phyloP scores from a whole-genome alignment of 2,113 vertebrate species.

The Bujurquina vittata region DNA sequence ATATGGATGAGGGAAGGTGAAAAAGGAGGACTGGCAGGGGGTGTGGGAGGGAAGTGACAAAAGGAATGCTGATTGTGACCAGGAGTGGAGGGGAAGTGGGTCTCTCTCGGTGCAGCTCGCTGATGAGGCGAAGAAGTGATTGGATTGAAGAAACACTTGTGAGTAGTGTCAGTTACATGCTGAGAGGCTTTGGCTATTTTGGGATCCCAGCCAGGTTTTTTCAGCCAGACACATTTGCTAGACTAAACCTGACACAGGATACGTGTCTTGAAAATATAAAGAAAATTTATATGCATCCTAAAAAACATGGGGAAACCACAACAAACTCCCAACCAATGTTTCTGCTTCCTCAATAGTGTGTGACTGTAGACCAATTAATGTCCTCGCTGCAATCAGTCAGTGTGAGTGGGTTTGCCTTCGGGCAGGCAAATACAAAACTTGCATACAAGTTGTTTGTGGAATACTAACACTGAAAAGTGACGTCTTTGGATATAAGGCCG shows the following conservation, averaged over 20 bases:
- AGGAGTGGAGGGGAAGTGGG: conserved; percentile 5
- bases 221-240: not conserved
- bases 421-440: not conserved
- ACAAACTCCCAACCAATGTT: not conserved
- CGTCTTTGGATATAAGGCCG: not conserved
- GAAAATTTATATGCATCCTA: not conserved
- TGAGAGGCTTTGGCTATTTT: not conserved
- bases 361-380: conserved; percentile 8
- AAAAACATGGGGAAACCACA: not conserved
- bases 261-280: not conserved
- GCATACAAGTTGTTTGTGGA: not conserved
- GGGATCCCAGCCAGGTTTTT: not conserved
- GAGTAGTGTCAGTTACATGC: not conserved
- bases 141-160: conserved; percentile 6
- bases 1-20: conserved; percentile 13
- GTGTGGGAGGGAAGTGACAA: conserved; percentile 7
- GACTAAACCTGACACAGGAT: not conserved
- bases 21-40: not conserved
- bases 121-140: conserved; percentile 20
- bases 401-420: not conserved
- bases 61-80: conserved; percentile 37
- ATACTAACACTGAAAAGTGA: not conserved
- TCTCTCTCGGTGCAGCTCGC: not conserved
- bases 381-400: not conserved
- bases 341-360: not conserved